phyloP scores from a whole-genome alignment of 37 sponge, comb jelly and placozoan species.

The Haliclona indistincta region DNA sequence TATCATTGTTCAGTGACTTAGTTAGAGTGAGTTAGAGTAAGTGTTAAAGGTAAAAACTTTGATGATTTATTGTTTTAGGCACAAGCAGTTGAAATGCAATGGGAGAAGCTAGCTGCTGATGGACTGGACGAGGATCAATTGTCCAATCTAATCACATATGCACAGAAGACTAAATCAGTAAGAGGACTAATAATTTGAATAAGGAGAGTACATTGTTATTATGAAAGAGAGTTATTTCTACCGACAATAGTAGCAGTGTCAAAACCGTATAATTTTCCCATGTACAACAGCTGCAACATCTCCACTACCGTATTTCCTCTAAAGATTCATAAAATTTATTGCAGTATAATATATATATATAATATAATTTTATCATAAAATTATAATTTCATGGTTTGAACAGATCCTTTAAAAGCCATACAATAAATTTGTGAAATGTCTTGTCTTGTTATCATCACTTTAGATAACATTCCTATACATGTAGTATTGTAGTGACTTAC shows the following conservation, averaged over 20 bases:
- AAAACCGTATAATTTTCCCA: no score
- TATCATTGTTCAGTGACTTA: conserved; percentile 48
- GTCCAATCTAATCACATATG: conserved; percentile 20
- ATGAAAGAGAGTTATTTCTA: no score
- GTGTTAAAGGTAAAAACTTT: background rate
- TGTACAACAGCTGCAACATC: no score
- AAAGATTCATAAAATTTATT: background rate
- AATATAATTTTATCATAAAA: no score
- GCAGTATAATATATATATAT: background rate
- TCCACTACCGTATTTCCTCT: background rate
- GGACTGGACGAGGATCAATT: conserved; percentile 18
- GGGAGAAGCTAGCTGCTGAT: conserved; percentile 36
- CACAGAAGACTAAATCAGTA: conserved; percentile 58
- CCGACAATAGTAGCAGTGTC: no score
- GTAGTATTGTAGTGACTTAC: no score
- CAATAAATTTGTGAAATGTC: background rate
- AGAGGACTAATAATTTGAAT: background rate
- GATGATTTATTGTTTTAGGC: conserved; percentile 19
- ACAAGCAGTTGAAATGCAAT: conserved; percentile 52
- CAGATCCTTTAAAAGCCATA: background rate
- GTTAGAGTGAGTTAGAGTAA: conserved; percentile 44
- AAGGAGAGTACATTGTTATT: background rate
- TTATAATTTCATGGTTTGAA: background rate
- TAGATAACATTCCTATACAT: no score
- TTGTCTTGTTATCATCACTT: no score